Percentiles rank a stretch among this genome's conserved stretches.
These are phyloP conservation scores for Heteromurus nitidus DNA, from an alignment of 2,888 invertebrate genomes.

Conservation along the genomic window DNA sequence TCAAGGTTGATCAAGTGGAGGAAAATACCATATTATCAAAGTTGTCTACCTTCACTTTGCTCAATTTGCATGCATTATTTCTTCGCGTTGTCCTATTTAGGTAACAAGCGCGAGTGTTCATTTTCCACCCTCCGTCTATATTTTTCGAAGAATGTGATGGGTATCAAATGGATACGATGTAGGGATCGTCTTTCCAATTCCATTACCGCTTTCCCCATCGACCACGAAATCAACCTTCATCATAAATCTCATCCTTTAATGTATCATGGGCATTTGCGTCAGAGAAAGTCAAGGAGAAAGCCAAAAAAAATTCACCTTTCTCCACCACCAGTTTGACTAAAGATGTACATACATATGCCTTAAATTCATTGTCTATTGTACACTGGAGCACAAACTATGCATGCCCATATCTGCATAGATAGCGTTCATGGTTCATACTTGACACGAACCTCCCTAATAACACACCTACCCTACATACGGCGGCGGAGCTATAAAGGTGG, in stretches of 20 bases:
- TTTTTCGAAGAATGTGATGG: neutral
- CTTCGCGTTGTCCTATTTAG: too few species aligned
- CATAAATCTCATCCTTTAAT: slow-evolving; percentile 52
- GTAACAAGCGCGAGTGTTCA: neutral
- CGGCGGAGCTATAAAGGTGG: slow-evolving; percentile 15
- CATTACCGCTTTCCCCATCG: slow-evolving; percentile 24
- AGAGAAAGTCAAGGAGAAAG: slow-evolving; percentile 57
- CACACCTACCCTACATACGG: neutral
- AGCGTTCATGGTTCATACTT: neutral
- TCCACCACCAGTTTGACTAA: neutral
- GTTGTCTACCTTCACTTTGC: too few species aligned
- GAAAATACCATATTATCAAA: too few species aligned
- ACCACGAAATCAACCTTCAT: slow-evolving; percentile 33
- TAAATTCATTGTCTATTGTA: slow-evolving; percentile 29
- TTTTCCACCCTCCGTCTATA: neutral
- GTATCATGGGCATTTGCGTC: slow-evolving; percentile 41
- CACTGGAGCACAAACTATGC: neutral
- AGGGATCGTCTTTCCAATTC: slow-evolving; percentile 34
- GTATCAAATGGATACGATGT: neutral
- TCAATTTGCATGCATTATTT: too few species aligned
- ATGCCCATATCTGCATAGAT: neutral
- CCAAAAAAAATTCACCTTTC: slow-evolving; percentile 30
- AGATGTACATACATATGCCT: slow-evolving; percentile 13
- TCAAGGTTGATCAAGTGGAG: too few species aligned
- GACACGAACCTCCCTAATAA: neutral